These are phyloP conservation scores for Sinocyclocheilus anophthalmus DNA, from an alignment of 2,113 vertebrate species.

Conservation along the genomic window DNA sequence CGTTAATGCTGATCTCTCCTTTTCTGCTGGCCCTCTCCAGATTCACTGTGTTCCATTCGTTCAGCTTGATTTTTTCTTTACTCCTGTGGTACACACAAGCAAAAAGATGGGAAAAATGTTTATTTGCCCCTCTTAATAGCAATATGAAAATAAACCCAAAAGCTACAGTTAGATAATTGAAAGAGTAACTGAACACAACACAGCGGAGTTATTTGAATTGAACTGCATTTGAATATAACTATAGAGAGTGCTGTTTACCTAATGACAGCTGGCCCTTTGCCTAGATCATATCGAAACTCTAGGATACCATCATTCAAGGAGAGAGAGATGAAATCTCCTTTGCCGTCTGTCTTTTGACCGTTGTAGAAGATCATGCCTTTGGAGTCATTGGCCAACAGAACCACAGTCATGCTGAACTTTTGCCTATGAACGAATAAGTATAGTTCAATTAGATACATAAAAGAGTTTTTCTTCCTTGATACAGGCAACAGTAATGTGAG, in stretches of 20 bases:
- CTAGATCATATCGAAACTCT: conserved; percentile 95
- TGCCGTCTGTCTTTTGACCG: conserved; percentile 90
- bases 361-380: conserved; percentile 94
- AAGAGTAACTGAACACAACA: background rate
- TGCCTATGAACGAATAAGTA: conserved; percentile 74
- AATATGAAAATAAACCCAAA: conserved; percentile 4
- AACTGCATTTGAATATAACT: background rate
- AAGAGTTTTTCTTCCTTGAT: background rate
- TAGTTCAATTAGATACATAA: conserved; percentile 20
- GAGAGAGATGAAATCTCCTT: conserved; percentile 94
- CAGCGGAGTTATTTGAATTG: background rate
- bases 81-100: conserved; percentile 76
- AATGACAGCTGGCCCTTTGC: conserved; percentile 91
- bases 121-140: background rate
- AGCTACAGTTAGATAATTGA: background rate
- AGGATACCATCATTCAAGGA: conserved; percentile 82
- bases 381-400: conserved; percentile 86
- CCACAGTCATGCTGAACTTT: conserved; percentile 87
- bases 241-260: conserved; percentile 72
- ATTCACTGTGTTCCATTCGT: conserved; percentile 83
- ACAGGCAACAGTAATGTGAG: background rate
- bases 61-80: conserved; percentile 79
- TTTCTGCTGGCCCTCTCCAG: conserved; percentile 91
- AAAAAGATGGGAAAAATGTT: background rate
- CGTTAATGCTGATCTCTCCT: conserved; percentile 86